phyloP scores from a whole-genome alignment of 2,888 invertebrate species.

The Pycnomerus fuliginosus region DNA sequence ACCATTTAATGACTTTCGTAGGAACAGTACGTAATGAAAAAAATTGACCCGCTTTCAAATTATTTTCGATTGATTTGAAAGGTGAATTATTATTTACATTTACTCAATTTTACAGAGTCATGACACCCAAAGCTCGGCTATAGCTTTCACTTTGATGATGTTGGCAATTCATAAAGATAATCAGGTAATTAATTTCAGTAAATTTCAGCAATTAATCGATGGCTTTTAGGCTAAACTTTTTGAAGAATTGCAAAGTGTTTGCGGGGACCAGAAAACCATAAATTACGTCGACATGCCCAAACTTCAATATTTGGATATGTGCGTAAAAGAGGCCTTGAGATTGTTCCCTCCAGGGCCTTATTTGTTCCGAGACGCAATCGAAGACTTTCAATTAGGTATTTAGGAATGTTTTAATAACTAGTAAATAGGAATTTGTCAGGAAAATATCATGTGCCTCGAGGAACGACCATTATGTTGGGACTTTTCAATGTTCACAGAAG shows the following conservation, averaged over 20 bases:
- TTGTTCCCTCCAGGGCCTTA: constrained; percentile 42
- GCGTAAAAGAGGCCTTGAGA: constrained; percentile 39
- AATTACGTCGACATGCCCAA: constrained; percentile 29
- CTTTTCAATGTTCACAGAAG: constrained; percentile 41
- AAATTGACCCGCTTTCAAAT: not conserved
- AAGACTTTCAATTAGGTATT: constrained; percentile 36
- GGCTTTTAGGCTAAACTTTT: no score
- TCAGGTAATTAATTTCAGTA: no score
- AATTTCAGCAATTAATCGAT: no score
- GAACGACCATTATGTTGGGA: constrained; percentile 35
- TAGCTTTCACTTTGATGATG: constrained; percentile 12
- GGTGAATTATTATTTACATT: no score
- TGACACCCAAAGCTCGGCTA: constrained; percentile 13
- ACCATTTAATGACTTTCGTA: constrained; percentile 12
- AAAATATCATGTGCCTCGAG: constrained; percentile 35
- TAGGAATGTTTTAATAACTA: no score
- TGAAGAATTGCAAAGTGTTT: constrained; percentile 15
- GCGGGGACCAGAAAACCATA: constrained; percentile 9
- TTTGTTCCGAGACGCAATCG: constrained; percentile 34
- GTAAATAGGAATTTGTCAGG: no score
- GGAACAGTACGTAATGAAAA: constrained; percentile 7
- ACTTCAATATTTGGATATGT: constrained; percentile 39
- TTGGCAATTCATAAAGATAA: constrained; percentile 6
- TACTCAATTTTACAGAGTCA: constrained; percentile 13
- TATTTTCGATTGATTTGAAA: not conserved